phyloP scores from a whole-genome alignment of 2,888 invertebrate species.

The Endotricha flammealis region DNA sequence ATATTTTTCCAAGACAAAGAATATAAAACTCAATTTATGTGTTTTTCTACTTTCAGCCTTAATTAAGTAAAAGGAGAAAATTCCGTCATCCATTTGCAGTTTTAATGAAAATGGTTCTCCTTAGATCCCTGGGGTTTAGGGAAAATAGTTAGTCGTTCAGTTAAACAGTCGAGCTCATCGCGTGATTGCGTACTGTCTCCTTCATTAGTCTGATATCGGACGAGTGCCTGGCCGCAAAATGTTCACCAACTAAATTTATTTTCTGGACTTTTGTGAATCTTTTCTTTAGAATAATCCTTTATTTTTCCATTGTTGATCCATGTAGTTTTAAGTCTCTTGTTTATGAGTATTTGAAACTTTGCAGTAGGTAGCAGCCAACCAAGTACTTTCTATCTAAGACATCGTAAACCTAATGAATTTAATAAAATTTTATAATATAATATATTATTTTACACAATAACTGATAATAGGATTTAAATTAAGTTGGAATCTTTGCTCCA shows the following conservation, averaged over 20 bases:
- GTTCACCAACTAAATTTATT: conserved; percentile 34
- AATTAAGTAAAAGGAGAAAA: conserved; percentile 21
- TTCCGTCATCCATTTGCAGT: conserved; percentile 29
- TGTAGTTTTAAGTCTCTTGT: conserved; percentile 5
- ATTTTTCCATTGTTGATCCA: conserved; percentile 9
- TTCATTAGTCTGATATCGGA: conserved; percentile 55
- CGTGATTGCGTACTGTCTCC: conserved; percentile 44
- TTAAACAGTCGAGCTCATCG: conserved; percentile 41
- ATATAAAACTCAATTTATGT: conserved; percentile 1
- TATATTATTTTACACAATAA: too few relatives aligned
- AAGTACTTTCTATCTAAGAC: too few relatives aligned
- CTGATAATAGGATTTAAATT: too few relatives aligned
- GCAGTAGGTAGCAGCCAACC: too few relatives aligned
- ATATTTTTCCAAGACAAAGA: too few relatives aligned
- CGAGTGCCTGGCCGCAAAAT: conserved; percentile 29
- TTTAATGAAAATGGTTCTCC: conserved; percentile 45
- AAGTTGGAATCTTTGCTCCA: too few relatives aligned
- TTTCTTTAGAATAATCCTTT: conserved; percentile 6
- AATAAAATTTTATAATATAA: too few relatives aligned
- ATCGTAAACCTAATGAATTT: too few relatives aligned
- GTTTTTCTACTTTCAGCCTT: conserved; percentile 6
- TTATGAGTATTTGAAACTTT: too few relatives aligned
- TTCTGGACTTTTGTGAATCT: conserved; percentile 13
- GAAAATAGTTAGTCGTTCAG: conserved; percentile 45
- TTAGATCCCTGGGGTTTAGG: conserved; percentile 40